These are phyloP conservation scores for Nemurella pictetii DNA, from an alignment of 2,888 invertebrate genomes.

Conservation along the genomic window DNA sequence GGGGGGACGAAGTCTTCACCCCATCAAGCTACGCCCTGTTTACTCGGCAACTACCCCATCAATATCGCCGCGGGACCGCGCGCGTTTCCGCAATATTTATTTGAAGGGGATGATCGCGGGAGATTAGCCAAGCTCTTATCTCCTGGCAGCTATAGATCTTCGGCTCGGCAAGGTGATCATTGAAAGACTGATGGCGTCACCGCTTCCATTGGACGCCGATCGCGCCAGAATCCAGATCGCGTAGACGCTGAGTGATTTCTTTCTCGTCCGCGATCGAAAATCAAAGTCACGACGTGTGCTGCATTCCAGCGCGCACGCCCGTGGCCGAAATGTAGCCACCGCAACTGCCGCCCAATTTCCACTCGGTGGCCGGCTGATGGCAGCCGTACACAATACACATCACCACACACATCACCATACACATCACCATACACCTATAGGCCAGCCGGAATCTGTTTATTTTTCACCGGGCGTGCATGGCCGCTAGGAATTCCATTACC, in stretches of 20 bases:
- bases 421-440: too few species aligned
- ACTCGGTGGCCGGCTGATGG: too few species aligned
- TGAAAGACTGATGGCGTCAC: neutral
- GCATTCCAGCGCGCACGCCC: neutral
- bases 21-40: slow-evolving; percentile 3
- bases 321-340: neutral
- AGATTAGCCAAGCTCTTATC: neutral
- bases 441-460: too few species aligned
- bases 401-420: too few species aligned
- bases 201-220: neutral
- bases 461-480: neutral
- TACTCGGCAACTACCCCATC: neutral
- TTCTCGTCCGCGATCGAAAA: neutral
- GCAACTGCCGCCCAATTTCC: neutral
- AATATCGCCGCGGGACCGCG: neutral
- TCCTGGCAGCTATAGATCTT: neutral
- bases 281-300: neutral
- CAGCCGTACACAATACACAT: too few species aligned
- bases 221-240: too few species aligned
- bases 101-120: neutral
- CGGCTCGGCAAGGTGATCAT: neutral
- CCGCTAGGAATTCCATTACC: neutral
- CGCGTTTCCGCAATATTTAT: neutral
- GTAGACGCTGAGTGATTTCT: neutral
- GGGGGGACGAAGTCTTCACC: neutral